Percentiles rank a stretch among this genome's conserved stretches.
Conservation (phyloP, 2,113 vertebrate species). For the Phainopepla nitens region DNA sequence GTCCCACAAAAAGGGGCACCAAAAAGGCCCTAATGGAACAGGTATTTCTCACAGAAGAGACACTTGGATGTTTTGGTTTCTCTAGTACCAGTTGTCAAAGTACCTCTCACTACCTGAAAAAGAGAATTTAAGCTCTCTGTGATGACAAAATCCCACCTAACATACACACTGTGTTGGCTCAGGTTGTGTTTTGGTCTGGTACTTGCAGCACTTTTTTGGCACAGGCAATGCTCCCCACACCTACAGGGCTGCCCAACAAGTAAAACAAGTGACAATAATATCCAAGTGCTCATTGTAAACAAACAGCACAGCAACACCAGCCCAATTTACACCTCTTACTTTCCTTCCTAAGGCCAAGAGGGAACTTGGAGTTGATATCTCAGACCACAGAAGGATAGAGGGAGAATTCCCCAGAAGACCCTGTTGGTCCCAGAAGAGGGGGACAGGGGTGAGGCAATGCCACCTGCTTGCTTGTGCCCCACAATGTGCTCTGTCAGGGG, state of each 20-base stretch:
- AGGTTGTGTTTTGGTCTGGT: not conserved
- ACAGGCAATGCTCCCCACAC: not conserved
- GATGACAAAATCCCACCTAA: not conserved
- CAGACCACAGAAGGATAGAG: not conserved
- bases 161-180: not conserved
- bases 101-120: not conserved
- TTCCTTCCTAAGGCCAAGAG: not conserved
- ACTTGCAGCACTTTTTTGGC: not conserved
- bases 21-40: not conserved
- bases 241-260: slow-evolving; percentile 17
- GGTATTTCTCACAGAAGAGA: not conserved
- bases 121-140: not conserved
- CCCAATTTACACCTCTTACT: not conserved
- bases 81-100: not conserved
- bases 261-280: slow-evolving; percentile 2
- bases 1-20: not conserved
- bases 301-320: not conserved
- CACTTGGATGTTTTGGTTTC: not conserved
- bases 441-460: not conserved
- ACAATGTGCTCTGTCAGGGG: not conserved
- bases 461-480: not conserved
- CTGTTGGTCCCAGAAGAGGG: not conserved
- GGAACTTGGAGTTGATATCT: not conserved
- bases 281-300: not conserved
- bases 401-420: not conserved